Base-by-base conservation (phyloP, 1,140 invertebrate species). In the Orussus abietinus region DNA sequence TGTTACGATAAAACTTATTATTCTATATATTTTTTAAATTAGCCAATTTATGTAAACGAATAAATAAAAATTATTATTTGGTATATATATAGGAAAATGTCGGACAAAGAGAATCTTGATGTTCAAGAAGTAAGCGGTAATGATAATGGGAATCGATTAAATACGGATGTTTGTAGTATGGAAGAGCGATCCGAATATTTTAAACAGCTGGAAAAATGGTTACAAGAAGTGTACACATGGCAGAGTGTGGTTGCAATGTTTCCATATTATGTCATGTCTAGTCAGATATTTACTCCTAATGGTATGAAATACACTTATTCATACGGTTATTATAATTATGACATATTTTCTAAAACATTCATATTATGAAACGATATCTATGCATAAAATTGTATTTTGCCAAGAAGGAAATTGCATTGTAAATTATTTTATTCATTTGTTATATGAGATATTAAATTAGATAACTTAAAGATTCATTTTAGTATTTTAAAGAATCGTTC, bases 141-240 rank as follows among this genome's bases (percentile, higher is more conserved):
- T n/a, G n/a, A n/a, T n/a, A n/a, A n/a, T n/a, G n/a, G n/a, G n/a
- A n/a, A n/a, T n/a, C n/a, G n/a, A n/a, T n/a, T n/a, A n/a, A n/a
- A n/a, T n/a, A n/a, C n/a, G n/a, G n/a, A n/a, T n/a, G n/a, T n/a
- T n/a, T n/a, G n/a, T n/a, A n/a, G n/a, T n/a, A n/a, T n/a, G 2
- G 43, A 60, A 21, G 63, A 67, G 39, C 53, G 69, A 42, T 48
- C 53, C 3, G 70, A 75, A 43, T 77, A 77, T 63, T 76, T 77
- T 56, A 47, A 46, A 25, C 69, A 72, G 51, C 49, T 77, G 34
- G 64, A 75, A 42, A 71, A 67, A 57, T 77, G 76, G 76, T 47
- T 76, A n/a, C 62, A 75, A 14, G 69, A 76, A 37, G 72, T 66
- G 6, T 72, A 75, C 47, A 66, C 69, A 5, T 77, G 75, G 74